Conservation (phyloP, 1,140 invertebrate species). For the Zaprionus capensis region DNA sequence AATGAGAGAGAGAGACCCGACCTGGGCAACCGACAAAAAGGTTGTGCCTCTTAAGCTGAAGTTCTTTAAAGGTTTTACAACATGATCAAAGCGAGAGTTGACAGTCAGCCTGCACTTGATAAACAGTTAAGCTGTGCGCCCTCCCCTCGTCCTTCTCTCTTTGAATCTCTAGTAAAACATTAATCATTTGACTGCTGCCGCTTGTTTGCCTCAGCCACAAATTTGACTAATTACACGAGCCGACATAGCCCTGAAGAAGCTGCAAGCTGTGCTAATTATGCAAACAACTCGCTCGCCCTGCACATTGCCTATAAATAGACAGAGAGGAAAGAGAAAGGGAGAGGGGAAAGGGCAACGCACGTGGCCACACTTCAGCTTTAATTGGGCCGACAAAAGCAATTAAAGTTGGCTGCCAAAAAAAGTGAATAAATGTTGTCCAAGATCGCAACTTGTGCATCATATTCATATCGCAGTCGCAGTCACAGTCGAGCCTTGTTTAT, state of each 20-base stretch:
- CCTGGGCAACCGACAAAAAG: background rate
- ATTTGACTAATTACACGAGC: constrained; percentile 12
- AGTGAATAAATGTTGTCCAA: background rate
- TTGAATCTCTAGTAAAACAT: constrained; percentile 16
- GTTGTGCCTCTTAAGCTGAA: background rate
- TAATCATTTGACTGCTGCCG: constrained; percentile 37
- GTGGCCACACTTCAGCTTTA: constrained; percentile 4
- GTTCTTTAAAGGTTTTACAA: constrained; percentile 1
- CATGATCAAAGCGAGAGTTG: constrained; percentile 5
- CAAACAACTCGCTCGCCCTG: constrained; percentile 30
- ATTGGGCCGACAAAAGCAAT: constrained; percentile 19
- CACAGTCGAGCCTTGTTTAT: constrained; percentile 19
- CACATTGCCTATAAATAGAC: constrained; percentile 8
- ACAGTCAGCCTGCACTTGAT: constrained; percentile 11
- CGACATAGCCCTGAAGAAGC: constrained; percentile 28
- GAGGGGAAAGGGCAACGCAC: background rate
- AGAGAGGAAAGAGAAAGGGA: too few species aligned
- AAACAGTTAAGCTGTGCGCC: background rate
- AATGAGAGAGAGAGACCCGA: background rate
- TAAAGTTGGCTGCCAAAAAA: background rate
- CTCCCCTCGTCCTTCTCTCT: background rate
- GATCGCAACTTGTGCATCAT: constrained; percentile 13
- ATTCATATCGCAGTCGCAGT: constrained; percentile 17
- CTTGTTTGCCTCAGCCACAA: constrained; percentile 1
- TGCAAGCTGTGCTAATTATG: constrained; percentile 56